phyloP scores from a whole-genome alignment of 2,888 invertebrate species.

The Tachina fera region DNA sequence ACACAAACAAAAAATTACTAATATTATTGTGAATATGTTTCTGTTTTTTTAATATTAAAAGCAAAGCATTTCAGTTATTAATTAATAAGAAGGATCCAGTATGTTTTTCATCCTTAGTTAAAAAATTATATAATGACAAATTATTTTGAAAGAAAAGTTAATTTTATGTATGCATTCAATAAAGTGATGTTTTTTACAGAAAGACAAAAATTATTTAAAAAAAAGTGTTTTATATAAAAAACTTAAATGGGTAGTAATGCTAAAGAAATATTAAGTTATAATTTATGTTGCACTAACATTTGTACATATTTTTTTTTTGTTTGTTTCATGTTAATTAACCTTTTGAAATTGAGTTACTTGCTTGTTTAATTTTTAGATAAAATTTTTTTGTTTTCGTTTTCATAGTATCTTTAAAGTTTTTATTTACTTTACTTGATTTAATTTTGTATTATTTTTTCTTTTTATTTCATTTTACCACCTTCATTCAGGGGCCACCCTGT shows the following conservation, averaged over 20 bases:
- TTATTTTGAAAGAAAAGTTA: slow-evolving; percentile 42
- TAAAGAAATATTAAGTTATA: not conserved
- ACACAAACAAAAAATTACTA: slow-evolving; percentile 46
- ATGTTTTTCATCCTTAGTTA: slow-evolving; percentile 61
- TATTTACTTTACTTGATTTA: slow-evolving; percentile 19
- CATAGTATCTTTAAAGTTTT: slow-evolving; percentile 4
- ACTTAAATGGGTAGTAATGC: not conserved
- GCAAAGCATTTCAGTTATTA: slow-evolving; percentile 60
- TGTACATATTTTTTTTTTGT: not conserved
- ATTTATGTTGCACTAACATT: not conserved
- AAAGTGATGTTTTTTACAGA: slow-evolving; percentile 72
- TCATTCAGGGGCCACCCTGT: slow-evolving; percentile 92
- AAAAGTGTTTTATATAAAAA: slow-evolving; percentile 29
- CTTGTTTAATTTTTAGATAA: slow-evolving; percentile 17
- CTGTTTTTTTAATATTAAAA: slow-evolving; percentile 46
- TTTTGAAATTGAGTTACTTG: not conserved
- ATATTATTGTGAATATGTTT: slow-evolving; percentile 66
- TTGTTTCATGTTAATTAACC: slow-evolving; percentile 1
- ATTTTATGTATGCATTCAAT: slow-evolving; percentile 70
- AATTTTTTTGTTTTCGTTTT: slow-evolving; percentile 10
- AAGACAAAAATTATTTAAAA: slow-evolving; percentile 57
- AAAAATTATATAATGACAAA: slow-evolving; percentile 53
- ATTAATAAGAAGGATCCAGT: slow-evolving; percentile 45
- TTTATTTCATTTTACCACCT: slow-evolving; percentile 70
- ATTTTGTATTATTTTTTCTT: slow-evolving; percentile 59